Evolutionary conservation across 2,113 vertebrate genomes (phyloP), one percentile per base, ranked within the genome.

Genomic region (Anolis sagrei): DNA sequence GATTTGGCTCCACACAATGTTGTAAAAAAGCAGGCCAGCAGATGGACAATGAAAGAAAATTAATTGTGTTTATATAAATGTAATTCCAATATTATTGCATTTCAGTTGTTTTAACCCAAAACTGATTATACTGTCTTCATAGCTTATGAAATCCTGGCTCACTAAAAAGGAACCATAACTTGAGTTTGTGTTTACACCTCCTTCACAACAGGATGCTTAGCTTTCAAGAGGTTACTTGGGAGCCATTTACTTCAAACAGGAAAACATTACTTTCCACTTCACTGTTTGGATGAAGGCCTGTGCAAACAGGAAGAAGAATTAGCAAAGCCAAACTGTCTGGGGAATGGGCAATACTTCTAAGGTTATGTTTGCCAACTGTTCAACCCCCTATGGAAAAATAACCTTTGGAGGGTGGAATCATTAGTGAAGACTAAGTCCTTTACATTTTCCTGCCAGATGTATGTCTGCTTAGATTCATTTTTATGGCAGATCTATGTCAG

Each of bases 161-260:
- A 39, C 9, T 79, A 3, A 62, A 73, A 62, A 23, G 4, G 61
- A 68, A 34, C n/a, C 44, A 68, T 77, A 81, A 77, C 82, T 44
- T 0, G 0, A 79, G 76, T 58, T 0, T 0, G 36, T 89, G 89
- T 93, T 93, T 92, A 90, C 84, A 1, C 80, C 81, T 87, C 76
- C 64, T 1, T 90, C 92, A 82, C 85, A 81, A 16, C 44, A 48
- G 80, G 6, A 82, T 89, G 76, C 91, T 91, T 93, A 93, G 89
- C 72, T 64, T 88, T n/a, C 76, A 74, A 62, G 44, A 79, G 58
- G 54, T 85, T 68, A 74, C 75, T 82, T 78, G 44, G 88, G 69
- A 92, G 81, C 18, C 4, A 1, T 86, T 91, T 51, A 13, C 34
- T 87, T 81, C 81, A 89, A 92, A 82, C 88, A 92, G 89, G 92